Base-by-base conservation (phyloP, 2,113 vertebrate species). In the Empidonax alnorum region DNA sequence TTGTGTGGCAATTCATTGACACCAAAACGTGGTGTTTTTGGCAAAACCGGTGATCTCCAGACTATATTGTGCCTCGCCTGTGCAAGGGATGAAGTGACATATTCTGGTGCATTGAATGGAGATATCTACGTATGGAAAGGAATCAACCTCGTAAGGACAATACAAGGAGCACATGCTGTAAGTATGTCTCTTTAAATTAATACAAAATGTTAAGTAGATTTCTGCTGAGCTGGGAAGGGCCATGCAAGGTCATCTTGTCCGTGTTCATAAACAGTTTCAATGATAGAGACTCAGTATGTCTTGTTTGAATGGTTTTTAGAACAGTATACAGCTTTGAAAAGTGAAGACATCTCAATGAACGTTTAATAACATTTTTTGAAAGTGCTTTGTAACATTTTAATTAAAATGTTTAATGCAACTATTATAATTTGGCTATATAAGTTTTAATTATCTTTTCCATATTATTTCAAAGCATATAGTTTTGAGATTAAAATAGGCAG, bases 61-160 rank as follows among this genome's bases (percentile, higher is more conserved):
- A 99, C 99, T 82, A 99, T 99, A 96, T 94, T 99, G 96, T 99
- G 99, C 98, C 98, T 99, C 41, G 99, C 99, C 62, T 99, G 99
- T 94, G 99, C 99, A 37, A 98, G 98, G 93, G 99, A 99, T 65
- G 99, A 99, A 96, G 97, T 99, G 96, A 99, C 99, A 0, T 99
- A 99, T 96, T 99, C 99, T 28, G 99, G 99, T 94, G 99, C 99
- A 22, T 97, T 99, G 97, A 99, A 98, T 56, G 99, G 99, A 68
- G 99, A 99, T 95, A 99, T 99, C 85, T 99, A 99, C 11, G 98
- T 99, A 19, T 99, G 99, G 99, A 99, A 99, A 97, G 99, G 99
- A 91, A 97, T 99, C 97, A 99, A 98, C 95, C 98, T 99, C 58
- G 98, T 98, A 75, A 98, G 99, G 96, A 99, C 99, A 20, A 98